A percentile compares a stretch with the other conserved stretches of the same genome.
Evolutionary conservation across 1,140 invertebrate species (phyloP).

Genomic region (Cotesia vestalis): DNA sequence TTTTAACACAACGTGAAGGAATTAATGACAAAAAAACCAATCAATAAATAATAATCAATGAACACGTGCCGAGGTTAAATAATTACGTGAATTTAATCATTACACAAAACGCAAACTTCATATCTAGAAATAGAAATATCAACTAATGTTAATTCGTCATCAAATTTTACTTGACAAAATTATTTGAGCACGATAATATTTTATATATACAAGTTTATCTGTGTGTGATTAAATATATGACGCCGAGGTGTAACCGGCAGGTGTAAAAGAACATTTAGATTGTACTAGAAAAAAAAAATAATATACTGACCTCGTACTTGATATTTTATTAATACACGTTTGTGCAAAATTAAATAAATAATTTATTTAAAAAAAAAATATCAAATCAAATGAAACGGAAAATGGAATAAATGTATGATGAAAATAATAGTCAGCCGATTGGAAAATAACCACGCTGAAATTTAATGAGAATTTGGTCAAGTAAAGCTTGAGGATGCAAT

Average conservation of each 20-base stretch:
- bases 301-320: not conserved
- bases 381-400: not conserved
- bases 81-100: too few species aligned
- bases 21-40: not conserved
- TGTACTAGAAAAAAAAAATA: slow-evolving; percentile 4
- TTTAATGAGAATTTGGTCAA: not conserved
- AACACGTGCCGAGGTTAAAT: too few species aligned
- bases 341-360: too few species aligned
- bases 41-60: not conserved
- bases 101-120: too few species aligned
- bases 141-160: too few species aligned
- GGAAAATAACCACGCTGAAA: slow-evolving; percentile 20
- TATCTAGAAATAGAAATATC: too few species aligned
- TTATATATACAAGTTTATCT: too few species aligned
- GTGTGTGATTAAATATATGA: not conserved
- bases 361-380: too few species aligned
- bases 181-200: too few species aligned
- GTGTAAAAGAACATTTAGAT: slow-evolving; percentile 2
- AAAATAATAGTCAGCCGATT: slow-evolving; percentile 1
- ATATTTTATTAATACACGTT: too few species aligned
- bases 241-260: slow-evolving; percentile 25
- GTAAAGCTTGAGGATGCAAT: not conserved
- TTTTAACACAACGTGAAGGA: not conserved
- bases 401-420: not conserved
- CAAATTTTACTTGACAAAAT: too few species aligned